Conservation (phyloP, 1,140 invertebrate species). For the Colletes gigas region DNA sequence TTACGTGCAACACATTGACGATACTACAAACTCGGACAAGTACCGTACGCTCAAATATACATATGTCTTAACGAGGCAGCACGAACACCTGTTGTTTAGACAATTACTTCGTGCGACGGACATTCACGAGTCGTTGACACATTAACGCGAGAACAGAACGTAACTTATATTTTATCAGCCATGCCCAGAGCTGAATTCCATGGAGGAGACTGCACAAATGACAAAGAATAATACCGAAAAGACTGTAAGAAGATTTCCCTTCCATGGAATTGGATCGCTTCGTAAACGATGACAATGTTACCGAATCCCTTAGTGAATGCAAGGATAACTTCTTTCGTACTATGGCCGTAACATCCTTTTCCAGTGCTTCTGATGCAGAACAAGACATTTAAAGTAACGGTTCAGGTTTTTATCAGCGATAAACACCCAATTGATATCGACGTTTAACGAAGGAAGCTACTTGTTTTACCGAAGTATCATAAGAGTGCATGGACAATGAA, state of each 20-base stretch:
- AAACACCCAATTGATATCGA: too few relatives aligned
- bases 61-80: not conserved
- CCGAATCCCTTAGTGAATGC: not conserved
- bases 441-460: too few relatives aligned
- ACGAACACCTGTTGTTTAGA: not conserved
- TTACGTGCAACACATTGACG: not conserved
- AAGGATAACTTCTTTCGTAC: not conserved
- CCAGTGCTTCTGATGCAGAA: not conserved
- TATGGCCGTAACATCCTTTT: not conserved
- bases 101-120: not conserved
- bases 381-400: too few relatives aligned
- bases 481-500: too few relatives aligned
- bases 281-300: not conserved
- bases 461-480: too few relatives aligned
- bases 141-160: not conserved
- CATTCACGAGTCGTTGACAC: not conserved
- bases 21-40: not conserved
- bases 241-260: not conserved
- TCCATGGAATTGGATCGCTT: not conserved
- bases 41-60: not conserved
- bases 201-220: not conserved
- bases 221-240: not conserved
- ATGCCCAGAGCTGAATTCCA: too few relatives aligned
- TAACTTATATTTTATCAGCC: not conserved
- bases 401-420: too few relatives aligned